Percentiles rank a stretch among this genome's conserved stretches.
Evolutionary conservation across 2,797 vertebrate genomes (phyloP).

Genomic region (Smutsia gigantea): DNA sequence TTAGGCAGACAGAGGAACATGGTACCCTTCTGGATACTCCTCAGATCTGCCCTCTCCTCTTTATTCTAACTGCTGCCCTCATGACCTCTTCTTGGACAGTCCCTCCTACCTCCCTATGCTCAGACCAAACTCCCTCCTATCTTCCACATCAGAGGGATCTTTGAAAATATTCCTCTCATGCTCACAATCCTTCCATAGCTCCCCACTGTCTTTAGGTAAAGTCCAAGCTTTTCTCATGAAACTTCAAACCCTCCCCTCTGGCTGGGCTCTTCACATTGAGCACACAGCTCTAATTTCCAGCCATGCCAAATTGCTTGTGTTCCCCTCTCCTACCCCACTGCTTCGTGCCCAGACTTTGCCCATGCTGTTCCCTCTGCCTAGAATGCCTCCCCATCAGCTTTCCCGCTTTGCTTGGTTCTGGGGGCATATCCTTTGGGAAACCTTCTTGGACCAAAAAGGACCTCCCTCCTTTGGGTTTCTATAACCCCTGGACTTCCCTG

Average conservation of each 20-base stretch:
- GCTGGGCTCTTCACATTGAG: neutral
- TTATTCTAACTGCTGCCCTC: neutral
- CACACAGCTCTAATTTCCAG: neutral
- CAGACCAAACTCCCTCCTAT: neutral
- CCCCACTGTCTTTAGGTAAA: neutral
- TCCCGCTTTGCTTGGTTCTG: neutral
- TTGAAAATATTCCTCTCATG: neutral
- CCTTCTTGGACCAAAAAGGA: neutral
- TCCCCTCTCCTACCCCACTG: neutral
- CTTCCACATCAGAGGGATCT: neutral
- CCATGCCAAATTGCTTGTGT: neutral
- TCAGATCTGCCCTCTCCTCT: neutral
- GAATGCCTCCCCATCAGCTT: neutral
- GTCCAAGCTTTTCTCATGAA: constrained; percentile 15
- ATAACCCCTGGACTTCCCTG: neutral
- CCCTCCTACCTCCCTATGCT: neutral
- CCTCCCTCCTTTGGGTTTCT: neutral
- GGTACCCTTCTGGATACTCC: neutral
- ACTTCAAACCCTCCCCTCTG: neutral
- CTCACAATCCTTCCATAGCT: neutral
- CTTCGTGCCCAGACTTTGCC: neutral
- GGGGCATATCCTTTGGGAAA: neutral
- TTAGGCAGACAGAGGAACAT: neutral
- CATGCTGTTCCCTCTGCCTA: neutral
- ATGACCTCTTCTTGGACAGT: neutral